Evolutionary conservation across 2,113 vertebrate species (phyloP).

Genomic region (Trachemys scripta): DNA sequence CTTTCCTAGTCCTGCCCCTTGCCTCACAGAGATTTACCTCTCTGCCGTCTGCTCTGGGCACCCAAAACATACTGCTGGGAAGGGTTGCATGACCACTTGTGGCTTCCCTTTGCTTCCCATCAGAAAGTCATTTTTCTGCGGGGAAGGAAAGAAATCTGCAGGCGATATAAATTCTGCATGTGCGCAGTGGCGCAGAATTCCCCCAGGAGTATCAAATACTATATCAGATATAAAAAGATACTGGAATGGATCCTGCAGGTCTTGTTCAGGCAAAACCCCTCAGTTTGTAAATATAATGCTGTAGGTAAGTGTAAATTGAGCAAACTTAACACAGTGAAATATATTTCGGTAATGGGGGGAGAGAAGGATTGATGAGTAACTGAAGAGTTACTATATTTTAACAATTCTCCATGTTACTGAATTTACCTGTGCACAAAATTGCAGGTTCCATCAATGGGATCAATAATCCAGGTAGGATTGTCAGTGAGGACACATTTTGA

Average conservation of each 20-base stretch:
- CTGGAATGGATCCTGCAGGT: not conserved
- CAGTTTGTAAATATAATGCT: not conserved
- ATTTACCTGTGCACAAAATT: constrained; percentile 91
- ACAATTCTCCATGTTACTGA: not conserved
- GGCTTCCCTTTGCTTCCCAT: too few species aligned
- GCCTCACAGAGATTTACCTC: too few species aligned
- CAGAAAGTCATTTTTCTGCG: too few species aligned
- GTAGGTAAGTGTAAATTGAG: not conserved
- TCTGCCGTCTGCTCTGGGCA: too few species aligned
- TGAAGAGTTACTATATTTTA: not conserved
- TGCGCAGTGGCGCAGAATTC: not conserved
- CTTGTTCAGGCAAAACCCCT: not conserved
- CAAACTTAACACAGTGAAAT: not conserved
- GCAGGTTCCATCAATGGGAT: constrained; percentile 92
- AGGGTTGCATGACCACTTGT: too few species aligned
- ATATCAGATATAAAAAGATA: fast-evolving
- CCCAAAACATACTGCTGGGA: too few species aligned
- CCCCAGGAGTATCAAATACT: not conserved
- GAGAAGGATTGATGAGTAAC: not conserved
- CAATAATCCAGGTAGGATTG: constrained; percentile 90
- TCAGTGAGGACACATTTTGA: constrained; percentile 86
- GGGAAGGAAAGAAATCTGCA: too few species aligned
- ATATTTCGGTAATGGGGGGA: not conserved
- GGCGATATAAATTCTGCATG: too few species aligned
- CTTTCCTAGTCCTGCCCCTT: too few species aligned